Percentiles rank a stretch among this genome's conserved stretches.
Conservation (phyloP, 2,113 vertebrate species). For the Dasypus novemcinctus region DNA sequence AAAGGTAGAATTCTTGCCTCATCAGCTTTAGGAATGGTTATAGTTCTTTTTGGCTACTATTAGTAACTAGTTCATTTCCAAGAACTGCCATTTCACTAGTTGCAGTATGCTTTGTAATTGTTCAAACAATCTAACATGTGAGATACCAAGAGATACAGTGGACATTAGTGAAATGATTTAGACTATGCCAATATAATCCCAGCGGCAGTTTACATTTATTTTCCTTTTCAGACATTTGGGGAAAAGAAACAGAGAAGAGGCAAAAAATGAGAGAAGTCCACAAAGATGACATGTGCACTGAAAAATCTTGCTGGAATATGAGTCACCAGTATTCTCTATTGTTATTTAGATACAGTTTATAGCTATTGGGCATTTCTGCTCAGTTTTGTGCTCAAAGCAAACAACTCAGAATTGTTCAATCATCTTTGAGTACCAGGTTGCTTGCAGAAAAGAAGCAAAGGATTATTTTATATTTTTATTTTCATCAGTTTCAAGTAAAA, state of each 20-base stretch:
- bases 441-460: neutral
- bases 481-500: neutral
- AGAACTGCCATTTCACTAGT: neutral
- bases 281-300: neutral
- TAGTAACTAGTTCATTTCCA: neutral
- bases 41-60: neutral
- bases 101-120: neutral
- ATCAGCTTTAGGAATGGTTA: neutral
- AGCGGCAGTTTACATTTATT: neutral
- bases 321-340: neutral
- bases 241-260: neutral
- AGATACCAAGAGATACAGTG: neutral
- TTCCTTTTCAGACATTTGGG: neutral
- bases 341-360: neutral
- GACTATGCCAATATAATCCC: neutral
- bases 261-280: neutral
- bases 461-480: conserved; percentile 2
- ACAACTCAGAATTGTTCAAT: neutral
- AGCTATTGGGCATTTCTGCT: neutral
- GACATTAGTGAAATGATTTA: neutral
- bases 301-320: neutral
- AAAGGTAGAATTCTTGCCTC: neutral
- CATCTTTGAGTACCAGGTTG: neutral
- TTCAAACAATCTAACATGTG: neutral
- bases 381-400: neutral